A percentile compares a stretch with the other conserved stretches of the same genome.
Evolutionary conservation across 2,888 invertebrate species (phyloP).

Genomic region (Elegia similella): DNA sequence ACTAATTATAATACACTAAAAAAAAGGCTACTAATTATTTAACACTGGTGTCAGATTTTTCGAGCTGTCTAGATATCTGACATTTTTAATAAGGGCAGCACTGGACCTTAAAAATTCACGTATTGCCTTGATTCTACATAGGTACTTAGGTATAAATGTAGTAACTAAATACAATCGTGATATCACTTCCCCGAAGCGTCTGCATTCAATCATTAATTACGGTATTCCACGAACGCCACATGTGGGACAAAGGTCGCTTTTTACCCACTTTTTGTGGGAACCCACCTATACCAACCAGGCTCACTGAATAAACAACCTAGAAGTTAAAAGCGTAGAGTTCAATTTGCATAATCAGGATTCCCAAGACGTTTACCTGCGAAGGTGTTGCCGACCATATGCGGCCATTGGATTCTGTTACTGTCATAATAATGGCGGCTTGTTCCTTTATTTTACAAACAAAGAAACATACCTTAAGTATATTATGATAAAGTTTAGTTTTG

Average conservation of each 20-base stretch:
- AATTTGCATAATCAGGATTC: background rate
- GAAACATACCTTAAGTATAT: background rate
- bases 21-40: too few relatives aligned
- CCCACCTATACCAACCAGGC: background rate
- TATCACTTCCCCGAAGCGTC: conserved; percentile 3
- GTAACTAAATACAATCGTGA: background rate
- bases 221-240: conserved; percentile 53
- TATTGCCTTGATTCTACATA: too few relatives aligned
- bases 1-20: too few relatives aligned
- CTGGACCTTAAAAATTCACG: too few relatives aligned
- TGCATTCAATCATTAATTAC: conserved; percentile 40
- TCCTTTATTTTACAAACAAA: background rate
- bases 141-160: background rate
- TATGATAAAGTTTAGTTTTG: background rate
- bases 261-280: conserved; percentile 39
- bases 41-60: too few relatives aligned
- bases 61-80: too few relatives aligned
- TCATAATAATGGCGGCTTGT: conserved; percentile 22
- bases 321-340: background rate
- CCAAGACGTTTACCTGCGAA: conserved; percentile 39
- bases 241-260: conserved; percentile 52
- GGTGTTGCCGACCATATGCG: conserved; percentile 39
- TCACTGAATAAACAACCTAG: background rate
- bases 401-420: conserved; percentile 37
- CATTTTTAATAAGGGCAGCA: too few relatives aligned